phyloP scores from a whole-genome alignment of 2,797 vertebrate genomes.

The Malurus splendens region DNA sequence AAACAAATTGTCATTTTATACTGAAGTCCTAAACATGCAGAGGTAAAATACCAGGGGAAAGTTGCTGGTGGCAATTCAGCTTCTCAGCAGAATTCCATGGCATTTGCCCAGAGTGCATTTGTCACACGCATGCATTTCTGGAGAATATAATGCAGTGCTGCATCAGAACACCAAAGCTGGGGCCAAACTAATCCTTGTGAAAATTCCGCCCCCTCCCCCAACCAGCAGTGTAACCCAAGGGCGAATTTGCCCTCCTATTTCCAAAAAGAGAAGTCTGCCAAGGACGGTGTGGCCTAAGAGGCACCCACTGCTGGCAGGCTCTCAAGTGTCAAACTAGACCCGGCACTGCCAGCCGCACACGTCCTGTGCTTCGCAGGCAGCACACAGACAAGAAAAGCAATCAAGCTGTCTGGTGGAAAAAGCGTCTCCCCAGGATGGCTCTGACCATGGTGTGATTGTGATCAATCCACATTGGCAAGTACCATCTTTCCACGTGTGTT shows the following conservation, averaged over 20 bases:
- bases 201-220: background rate
- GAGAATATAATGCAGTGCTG: background rate
- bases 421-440: background rate
- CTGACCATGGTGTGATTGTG: background rate
- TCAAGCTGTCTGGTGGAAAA: background rate
- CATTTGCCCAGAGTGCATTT: background rate
- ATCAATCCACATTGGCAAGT: slow-evolving; percentile 21
- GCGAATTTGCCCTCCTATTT: background rate
- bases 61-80: background rate
- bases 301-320: background rate
- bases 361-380: background rate
- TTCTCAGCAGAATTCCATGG: background rate
- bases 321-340: slow-evolving; percentile 25
- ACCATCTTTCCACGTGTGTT: slow-evolving; percentile 7
- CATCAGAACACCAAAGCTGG: background rate
- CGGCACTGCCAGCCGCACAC: fast-evolving
- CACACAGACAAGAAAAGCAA: background rate
- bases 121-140: fast-evolving
- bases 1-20: background rate
- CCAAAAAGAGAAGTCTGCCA: background rate
- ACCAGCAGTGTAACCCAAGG: background rate
- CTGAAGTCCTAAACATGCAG: background rate
- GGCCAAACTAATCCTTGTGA: background rate
- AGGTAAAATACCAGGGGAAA: background rate
- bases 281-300: background rate